Evolutionary conservation across 2,113 vertebrate species (phyloP), one percentile per base, ranked within the genome.

Genomic region (Aplodontia rufa): DNA sequence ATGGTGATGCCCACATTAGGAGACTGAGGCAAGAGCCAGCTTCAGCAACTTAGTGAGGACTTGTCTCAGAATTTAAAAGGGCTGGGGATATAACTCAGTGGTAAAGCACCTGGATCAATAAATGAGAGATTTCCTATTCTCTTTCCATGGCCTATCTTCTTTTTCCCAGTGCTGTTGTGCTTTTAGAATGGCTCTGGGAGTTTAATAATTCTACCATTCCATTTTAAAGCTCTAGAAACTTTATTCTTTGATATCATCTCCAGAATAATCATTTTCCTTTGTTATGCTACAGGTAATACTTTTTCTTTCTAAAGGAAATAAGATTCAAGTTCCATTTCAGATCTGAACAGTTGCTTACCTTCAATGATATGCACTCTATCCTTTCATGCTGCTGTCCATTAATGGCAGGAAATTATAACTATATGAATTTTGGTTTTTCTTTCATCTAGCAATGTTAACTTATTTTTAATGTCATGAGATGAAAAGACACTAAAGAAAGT

Each of bases 401-500:
- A 95, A 96, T 62, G 88, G 45, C 37, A 60, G 49, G 69, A 96
- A 93, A 96, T 87, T 90, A 68, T 11, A 20, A 17, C 89, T 94
- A 60, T 40, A 45, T 89, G 26, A 66, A 74, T 78, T 89, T 95
- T 84, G 42, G 9, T 90, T 85, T 86, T 79, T 4, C 30, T 53
- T 90, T 89, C 37, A 71, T 71, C 74, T 62, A 37, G 60, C 30
- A 93, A 10, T 71, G 19, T 79, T 93, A 80, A 83, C 83, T 79
- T 91, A 55, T 62, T 75, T 90, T 96, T 86, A 81, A 94, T 42
- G 32, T 53, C 24, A 68, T 19, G 11, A 93, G 1, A 40, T 75
- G 2, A 69, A 95, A 93, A 62, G 47, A 75, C 17, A 69, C 5
- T 55, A 74, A 76, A 42, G 32, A 93, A 79, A 94, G 24, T 87